Evolutionary conservation across 1,140 invertebrate species (phyloP), one percentile per base, ranked within the genome.

Genomic region (Aphelinus atriplicis): DNA sequence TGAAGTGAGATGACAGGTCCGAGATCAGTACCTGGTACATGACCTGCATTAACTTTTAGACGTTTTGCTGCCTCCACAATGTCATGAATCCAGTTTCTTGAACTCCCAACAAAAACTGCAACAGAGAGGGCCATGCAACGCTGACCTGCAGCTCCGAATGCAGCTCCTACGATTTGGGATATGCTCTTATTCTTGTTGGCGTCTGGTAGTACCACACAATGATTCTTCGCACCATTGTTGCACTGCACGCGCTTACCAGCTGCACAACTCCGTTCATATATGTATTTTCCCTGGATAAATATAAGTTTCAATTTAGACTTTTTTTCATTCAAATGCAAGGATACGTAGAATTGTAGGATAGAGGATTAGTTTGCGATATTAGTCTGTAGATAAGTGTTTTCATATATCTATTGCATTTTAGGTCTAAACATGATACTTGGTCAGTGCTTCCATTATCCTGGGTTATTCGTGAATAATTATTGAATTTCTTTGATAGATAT

Each of bases 201-300:
- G 89, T 99, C 98, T 26, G 97, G 94, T 90, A 99, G 91, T 55
- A 99, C 92, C 5, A 99, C 93, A 71, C 98, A 98, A 86, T 99
- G 98, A 87, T 99, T 99, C 88, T 99, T 99, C 1, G 98, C 98
- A 43, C 98, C 98, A 96, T 99, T 97, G 85, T 99, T 99, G 63
- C 95, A 96, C 87, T 99, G 98, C 0, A 99, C 97, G 60, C 98
- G 91, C 86, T 99, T 99, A 9, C 98, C 97, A 87, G 87, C 78
- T 26, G 84, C 86, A 71, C 93, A 94, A 63, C 96, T 97, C 79
- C 96, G 90, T 80, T 95, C 93, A 87, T 99, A 99, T 82, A 99
- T 99, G 82, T 99, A 95, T 87, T 96, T 95, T 50, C 98, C 98
- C 93, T 94, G 80, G 26, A 26, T 0, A 26, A 26, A 26, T 26